Evolutionary conservation across 2,113 vertebrate species (phyloP).

Genomic region (Sphyrna mokarran): DNA sequence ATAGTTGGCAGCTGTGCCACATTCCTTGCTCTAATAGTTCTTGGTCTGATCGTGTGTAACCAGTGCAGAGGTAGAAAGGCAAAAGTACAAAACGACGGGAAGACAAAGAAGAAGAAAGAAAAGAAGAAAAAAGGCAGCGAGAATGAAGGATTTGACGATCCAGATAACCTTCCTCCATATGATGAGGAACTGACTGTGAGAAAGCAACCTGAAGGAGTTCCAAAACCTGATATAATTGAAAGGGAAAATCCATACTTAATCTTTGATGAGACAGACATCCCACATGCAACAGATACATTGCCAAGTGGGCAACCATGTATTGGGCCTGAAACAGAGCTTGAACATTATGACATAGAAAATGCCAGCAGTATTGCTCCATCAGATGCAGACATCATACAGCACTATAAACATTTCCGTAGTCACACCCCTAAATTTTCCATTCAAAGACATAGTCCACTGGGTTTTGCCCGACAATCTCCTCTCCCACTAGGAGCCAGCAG

Average conservation of each 20-base stretch:
- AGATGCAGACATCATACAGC: conserved; percentile 90
- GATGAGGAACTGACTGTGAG: conserved; percentile 88
- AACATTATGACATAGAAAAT: conserved; percentile 95
- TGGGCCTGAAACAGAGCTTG: conserved; percentile 72
- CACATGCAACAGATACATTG: conserved; percentile 66
- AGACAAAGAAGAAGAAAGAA: conserved; percentile 81
- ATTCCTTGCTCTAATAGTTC: conserved; percentile 76
- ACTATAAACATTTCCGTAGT: conserved; percentile 95
- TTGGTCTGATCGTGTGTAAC: conserved; percentile 86
- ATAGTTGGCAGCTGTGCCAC: conserved; percentile 91
- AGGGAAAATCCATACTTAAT: conserved; percentile 94
- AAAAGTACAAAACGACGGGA: conserved; percentile 72
- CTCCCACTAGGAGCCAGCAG: conserved; percentile 82
- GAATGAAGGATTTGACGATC: conserved; percentile 90
- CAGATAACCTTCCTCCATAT: conserved; percentile 86
- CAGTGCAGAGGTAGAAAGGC: conserved; percentile 75
- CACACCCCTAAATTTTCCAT: conserved; percentile 93
- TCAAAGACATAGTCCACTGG: conserved; percentile 90
- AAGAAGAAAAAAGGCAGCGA: conserved; percentile 93
- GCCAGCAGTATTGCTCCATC: conserved; percentile 97
- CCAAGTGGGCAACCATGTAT: conserved; percentile 76
- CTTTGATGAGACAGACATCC: conserved; percentile 86
- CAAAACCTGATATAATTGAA: conserved; percentile 93
- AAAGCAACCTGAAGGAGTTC: conserved; percentile 93
- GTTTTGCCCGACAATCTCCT: conserved; percentile 87